Base-by-base conservation (phyloP, 2,888 invertebrate species). In the Xestoiulus laeticollis region DNA sequence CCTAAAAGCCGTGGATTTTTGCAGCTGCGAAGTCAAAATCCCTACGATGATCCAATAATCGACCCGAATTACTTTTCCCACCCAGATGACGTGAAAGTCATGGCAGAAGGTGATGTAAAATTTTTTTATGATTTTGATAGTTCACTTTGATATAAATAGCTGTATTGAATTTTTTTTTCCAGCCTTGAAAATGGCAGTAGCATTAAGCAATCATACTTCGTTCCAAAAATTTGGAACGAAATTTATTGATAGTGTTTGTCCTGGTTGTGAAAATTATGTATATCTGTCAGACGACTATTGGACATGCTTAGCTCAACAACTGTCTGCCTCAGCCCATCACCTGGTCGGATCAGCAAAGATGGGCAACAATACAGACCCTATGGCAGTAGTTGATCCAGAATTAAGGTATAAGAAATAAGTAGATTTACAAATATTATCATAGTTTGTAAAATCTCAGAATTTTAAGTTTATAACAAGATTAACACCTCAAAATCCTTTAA, bases 341-440 rank as follows among this genome's bases (percentile, higher is more conserved):
- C 32, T 59, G 4, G 87, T 85, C 26, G 87, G 88, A 38, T 53
- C 88, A 14, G 85, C 87, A 68, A 88, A 83, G 87, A 88, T 88
- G 88, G 88, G 88, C 14, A 87, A 86, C 30, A 53, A 32, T n/a
- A 68, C 22, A 32, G 87, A 88, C 38, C 83, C 87, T 3, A 82
- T 83, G 87, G 87, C 87, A 22, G 88, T 88, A 12, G 87, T 88
- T 48, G 87, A 87, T 86, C 32, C 44, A 19, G 48, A 83, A 48
- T 82, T 88, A 14, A 88, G 53, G 88, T 88, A 87, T 38, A n/a
- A n/a, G n/a, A n/a, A n/a, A n/a, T n/a, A n/a, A n/a, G n/a, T n/a
- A n/a, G n/a, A n/a, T n/a, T n/a, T n/a, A 43, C 6, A 68, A 16
- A 48, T 8, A 43, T 10, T n/a, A 86, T 0, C 16, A n/a, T n/a